Percentiles rank a stretch among this genome's conserved stretches.
These are phyloP conservation scores for Halichondria panicea DNA, from an alignment of 37 sponge, comb jelly and placozoan genomes.

Conservation along the genomic window DNA sequence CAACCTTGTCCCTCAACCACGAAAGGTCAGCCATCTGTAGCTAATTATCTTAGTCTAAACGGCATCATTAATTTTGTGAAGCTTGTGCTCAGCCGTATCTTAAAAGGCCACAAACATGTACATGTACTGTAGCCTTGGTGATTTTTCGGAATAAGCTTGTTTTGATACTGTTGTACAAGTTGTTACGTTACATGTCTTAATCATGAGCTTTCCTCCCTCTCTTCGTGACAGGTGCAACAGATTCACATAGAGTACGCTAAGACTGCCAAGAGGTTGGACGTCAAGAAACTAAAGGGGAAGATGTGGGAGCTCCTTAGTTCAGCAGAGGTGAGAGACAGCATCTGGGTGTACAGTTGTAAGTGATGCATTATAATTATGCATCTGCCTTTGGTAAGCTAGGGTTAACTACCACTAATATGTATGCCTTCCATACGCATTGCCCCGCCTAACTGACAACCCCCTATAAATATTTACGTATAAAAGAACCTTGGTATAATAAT, in stretches of 20 bases:
- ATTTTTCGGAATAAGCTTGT: background rate
- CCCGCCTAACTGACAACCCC: no score
- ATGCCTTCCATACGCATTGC: no score
- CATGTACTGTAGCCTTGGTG: background rate
- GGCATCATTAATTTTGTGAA: slow-evolving; percentile 2
- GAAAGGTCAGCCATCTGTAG: slow-evolving; percentile 29
- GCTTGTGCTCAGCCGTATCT: background rate
- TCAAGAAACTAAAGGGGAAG: slow-evolving; percentile 76
- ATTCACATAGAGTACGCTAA: slow-evolving; percentile 78
- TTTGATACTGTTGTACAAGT: no score
- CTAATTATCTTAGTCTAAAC: no score
- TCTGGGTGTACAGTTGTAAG: background rate
- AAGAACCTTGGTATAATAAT: no score
- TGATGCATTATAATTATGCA: no score
- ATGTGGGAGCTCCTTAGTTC: slow-evolving; percentile 79
- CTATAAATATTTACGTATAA: no score
- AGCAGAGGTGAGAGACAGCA: background rate
- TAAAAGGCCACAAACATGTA: background rate
- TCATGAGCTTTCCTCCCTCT: background rate
- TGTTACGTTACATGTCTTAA: background rate
- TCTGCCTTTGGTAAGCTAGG: no score
- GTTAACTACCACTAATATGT: no score
- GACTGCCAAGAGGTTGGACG: slow-evolving; percentile 79
- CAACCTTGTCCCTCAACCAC: slow-evolving; percentile 60
- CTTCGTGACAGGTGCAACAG: slow-evolving; percentile 65